Evolutionary conservation across 2,797 vertebrate species (phyloP), one percentile per base, ranked within the genome.

Genomic region (Otolemur crassicaudatus): DNA sequence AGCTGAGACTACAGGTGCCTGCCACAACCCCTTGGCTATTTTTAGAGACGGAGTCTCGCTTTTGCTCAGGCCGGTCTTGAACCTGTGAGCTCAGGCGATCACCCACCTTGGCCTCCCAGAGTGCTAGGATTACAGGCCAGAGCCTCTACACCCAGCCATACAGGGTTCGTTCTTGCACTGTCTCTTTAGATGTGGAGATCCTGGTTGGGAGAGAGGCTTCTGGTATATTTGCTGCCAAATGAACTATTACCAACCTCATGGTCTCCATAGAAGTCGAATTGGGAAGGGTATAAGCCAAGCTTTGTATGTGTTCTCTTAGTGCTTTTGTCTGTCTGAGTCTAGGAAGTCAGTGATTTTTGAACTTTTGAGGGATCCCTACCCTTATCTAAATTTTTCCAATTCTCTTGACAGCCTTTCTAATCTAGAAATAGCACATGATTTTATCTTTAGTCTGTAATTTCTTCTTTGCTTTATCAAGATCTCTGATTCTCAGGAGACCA

Each of bases 181-280:
- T 61, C 20, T 5, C 1, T 1, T 14, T 13, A 27, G 53, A 10
- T 17, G 8, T 25, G 43, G 10, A 43, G 12, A 22, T 25, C 7
- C 7, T 0, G 14, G 40, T 2, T 3, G 34, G 20, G 3, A 60
- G 43, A 60, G n/a, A 34, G 27, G 3, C 46, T 65, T 0, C 16
- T 0, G 17, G 16, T 16, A 20, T 3, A 2, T 34, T 34, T 19
- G 10, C 13, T 29, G 4, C 37, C 6, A 16, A 0, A 0, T 12
- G 29, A n/a, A 2, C 13, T 0, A 22, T 17, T 34, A 0, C 3
- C 5, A 0, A 6, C 12, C 0, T 20, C 0, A 0, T 1, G 37
- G 60, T 31, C 65, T 7, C 25, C 3, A 0, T 5, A 3, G 5
- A 53, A 0, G 14, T 27, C 3, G 2, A 58, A 60, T 27, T 1